phyloP scores from a whole-genome alignment of 2,888 invertebrate genomes.

The Scrobipalpa atriplicella region DNA sequence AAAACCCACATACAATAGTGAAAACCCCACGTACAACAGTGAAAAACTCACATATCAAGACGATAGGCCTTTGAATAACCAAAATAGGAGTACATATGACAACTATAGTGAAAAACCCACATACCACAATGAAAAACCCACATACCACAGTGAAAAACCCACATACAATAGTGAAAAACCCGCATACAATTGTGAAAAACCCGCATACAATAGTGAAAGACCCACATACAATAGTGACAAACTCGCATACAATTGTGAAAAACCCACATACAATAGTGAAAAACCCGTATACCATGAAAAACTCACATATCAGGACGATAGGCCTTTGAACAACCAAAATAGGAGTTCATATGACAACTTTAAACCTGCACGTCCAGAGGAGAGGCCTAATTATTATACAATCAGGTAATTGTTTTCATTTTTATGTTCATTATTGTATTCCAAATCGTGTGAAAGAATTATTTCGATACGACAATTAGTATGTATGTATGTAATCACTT shows the following conservation, averaged over 20 bases:
- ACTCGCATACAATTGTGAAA: neutral
- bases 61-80: neutral
- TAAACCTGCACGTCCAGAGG: neutral
- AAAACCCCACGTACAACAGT: neutral
- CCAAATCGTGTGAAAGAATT: no score
- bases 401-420: neutral
- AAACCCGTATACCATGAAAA: neutral
- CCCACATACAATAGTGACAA: neutral
- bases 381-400: neutral
- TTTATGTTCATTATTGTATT: no score
- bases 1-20: neutral
- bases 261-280: neutral
- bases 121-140: neutral
- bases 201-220: neutral
- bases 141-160: neutral
- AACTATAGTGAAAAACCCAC: neutral
- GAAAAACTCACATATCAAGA: neutral
- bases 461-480: no score
- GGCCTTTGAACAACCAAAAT: neutral
- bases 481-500: no score
- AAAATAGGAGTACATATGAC: neutral
- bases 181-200: neutral
- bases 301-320: neutral
- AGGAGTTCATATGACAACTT: neutral
- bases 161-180: neutral